These are phyloP conservation scores for Hermaeophaga mercurialis DNA, from an alignment of 2,888 invertebrate genomes.

Conservation along the genomic window DNA sequence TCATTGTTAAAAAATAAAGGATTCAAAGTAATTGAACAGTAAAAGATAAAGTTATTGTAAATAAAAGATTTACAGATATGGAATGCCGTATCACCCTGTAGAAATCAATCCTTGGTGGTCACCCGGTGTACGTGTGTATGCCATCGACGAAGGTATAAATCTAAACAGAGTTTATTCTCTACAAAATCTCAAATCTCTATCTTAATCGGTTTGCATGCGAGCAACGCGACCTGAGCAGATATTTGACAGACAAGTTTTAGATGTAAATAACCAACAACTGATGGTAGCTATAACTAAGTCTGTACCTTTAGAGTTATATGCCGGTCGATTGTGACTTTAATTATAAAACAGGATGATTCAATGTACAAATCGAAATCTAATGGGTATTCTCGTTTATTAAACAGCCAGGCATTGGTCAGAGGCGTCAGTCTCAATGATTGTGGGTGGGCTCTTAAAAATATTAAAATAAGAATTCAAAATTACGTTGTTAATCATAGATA, in stretches of 20 bases:
- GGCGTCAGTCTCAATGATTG: too few relatives aligned
- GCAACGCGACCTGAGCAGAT: slow-evolving; percentile 23
- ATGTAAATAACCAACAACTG: slow-evolving; percentile 25
- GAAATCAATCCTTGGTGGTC: slow-evolving; percentile 15
- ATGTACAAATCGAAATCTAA: too few relatives aligned
- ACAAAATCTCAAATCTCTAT: slow-evolving; percentile 31
- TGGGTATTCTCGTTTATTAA: too few relatives aligned
- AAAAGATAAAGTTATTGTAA: too few relatives aligned
- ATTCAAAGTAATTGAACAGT: too few relatives aligned
- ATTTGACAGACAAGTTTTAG: slow-evolving; percentile 27
- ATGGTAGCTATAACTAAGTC: slow-evolving; percentile 22
- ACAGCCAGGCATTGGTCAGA: too few relatives aligned
- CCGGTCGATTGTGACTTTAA: slow-evolving; percentile 12
- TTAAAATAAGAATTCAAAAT: too few relatives aligned
- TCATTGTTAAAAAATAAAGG: too few relatives aligned
- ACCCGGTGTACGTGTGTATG: slow-evolving; percentile 16
- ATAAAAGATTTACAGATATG: too few relatives aligned
- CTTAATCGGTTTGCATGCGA: slow-evolving; percentile 26
- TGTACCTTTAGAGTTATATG: slow-evolving; percentile 14
- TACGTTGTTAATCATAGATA: too few relatives aligned
- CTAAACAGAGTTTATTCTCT: slow-evolving; percentile 30
- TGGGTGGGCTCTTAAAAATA: too few relatives aligned
- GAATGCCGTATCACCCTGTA: too few relatives aligned
- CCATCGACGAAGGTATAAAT: slow-evolving; percentile 32
- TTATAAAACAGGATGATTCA: slow-evolving; percentile 10